Conservation (phyloP, 2,888 invertebrate species). For the Ecliptopera silaceata region DNA sequence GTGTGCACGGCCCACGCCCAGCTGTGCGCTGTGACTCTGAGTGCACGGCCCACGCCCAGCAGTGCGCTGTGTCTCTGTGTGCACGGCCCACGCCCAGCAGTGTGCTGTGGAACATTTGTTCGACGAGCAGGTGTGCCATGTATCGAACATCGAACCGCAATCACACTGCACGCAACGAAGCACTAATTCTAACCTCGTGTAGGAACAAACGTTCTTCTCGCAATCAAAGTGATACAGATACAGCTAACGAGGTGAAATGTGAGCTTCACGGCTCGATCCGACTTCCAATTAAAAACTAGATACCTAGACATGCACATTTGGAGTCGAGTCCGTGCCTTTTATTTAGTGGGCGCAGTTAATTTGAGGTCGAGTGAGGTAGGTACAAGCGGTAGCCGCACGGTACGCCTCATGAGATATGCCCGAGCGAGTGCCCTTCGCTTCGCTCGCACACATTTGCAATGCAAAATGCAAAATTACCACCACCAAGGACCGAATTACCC, state of each 20-base stretch:
- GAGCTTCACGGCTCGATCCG: neutral
- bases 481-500: slow-evolving; percentile 20
- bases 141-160: neutral
- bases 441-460: slow-evolving; percentile 30
- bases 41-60: too few species aligned
- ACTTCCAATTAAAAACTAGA: slow-evolving; percentile 6
- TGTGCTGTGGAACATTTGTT: too few species aligned
- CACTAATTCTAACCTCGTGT: neutral
- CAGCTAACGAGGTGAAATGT: neutral
- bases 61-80: too few species aligned
- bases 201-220: neutral
- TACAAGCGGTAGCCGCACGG: neutral
- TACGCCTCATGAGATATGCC: slow-evolving; percentile 23
- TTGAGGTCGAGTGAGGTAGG: neutral
- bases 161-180: neutral
- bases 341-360: slow-evolving; percentile 8
- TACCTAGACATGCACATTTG: slow-evolving; percentile 2
- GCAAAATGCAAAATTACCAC: slow-evolving; percentile 25
- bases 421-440: slow-evolving; percentile 24
- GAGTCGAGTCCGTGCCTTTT: neutral
- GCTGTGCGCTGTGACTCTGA: too few species aligned
- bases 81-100: too few species aligned
- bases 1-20: too few species aligned
- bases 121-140: too few species aligned
- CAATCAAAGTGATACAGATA: neutral